These are phyloP conservation scores for Muscidifurax raptorellus DNA, from an alignment of 1,140 invertebrate species.

Conservation along the genomic window DNA sequence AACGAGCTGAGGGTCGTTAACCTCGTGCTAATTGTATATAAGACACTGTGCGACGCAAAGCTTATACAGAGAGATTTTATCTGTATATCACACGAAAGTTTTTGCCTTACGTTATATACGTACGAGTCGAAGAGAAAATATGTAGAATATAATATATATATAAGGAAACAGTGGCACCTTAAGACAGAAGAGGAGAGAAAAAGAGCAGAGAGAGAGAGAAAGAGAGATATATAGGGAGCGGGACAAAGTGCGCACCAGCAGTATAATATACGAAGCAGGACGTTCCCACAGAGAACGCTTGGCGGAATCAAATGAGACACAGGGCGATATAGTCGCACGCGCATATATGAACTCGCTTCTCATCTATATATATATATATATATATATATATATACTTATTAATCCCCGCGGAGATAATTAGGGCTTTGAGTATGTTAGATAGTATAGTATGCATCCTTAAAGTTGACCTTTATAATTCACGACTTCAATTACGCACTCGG, in stretches of 20 bases:
- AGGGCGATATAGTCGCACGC: constrained; percentile 56
- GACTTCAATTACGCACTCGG: constrained; percentile 30
- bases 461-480: constrained; percentile 54
- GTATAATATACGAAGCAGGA: constrained; percentile 51
- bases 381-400: constrained; percentile 59
- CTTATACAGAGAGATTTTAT: neutral
- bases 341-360: constrained; percentile 44
- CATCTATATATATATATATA: constrained; percentile 41
- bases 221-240: constrained; percentile 6
- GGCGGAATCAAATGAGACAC: constrained; percentile 58
- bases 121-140: neutral
- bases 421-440: neutral
- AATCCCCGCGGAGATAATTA: constrained; percentile 58
- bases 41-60: constrained; percentile 1
- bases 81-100: neutral
- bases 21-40: constrained; percentile 24
- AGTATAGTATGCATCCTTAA: constrained; percentile 48
- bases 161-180: neutral
- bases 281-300: constrained; percentile 57
- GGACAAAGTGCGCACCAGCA: constrained; percentile 27
- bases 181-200: neutral
- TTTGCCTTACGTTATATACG: too few species aligned
- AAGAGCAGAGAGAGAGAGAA: neutral
- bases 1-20: constrained; percentile 14
- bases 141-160: too few species aligned